Evolutionary conservation across 2,888 invertebrate genomes (phyloP).

Genomic region (Lysandra bellargus): DNA sequence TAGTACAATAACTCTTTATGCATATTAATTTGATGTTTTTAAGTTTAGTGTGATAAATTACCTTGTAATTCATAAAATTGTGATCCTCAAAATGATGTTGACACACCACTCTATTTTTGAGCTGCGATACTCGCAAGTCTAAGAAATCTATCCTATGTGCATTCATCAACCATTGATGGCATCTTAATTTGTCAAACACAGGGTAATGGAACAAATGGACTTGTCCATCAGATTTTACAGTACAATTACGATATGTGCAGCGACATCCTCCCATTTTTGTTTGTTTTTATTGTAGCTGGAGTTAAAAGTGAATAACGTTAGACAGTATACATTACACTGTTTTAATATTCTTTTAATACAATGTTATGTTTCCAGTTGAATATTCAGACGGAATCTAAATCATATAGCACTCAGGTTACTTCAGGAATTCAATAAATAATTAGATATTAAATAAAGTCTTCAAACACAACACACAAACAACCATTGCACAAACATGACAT

Average conservation of each 20-base stretch:
- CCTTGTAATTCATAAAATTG: constrained; percentile 77
- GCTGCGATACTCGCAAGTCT: constrained; percentile 77
- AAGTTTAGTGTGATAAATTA: constrained; percentile 40
- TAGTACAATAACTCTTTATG: not conserved
- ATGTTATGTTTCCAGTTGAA: not conserved
- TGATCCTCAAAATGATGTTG: constrained; percentile 80
- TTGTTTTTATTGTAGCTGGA: not conserved
- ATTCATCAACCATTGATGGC: constrained; percentile 81
- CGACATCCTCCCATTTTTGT: constrained; percentile 80
- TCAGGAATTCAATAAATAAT: not conserved
- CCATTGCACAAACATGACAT: not conserved
- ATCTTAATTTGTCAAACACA: constrained; percentile 79
- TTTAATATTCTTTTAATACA: not conserved
- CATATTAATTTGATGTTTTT: not conserved
- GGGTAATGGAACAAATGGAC: constrained; percentile 83
- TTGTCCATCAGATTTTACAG: constrained; percentile 70
- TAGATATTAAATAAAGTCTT: not conserved
- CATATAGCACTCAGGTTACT: not conserved
- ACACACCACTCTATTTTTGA: constrained; percentile 82
- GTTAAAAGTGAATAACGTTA: not conserved
- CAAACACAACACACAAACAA: not conserved
- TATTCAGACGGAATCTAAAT: not conserved
- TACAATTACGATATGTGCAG: constrained; percentile 80
- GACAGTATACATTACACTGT: not conserved
- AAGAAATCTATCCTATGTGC: constrained; percentile 75